Evolutionary conservation across 2,888 invertebrate genomes (phyloP), one percentile per base, ranked within the genome.

Genomic region (Lymantria dispar): DNA sequence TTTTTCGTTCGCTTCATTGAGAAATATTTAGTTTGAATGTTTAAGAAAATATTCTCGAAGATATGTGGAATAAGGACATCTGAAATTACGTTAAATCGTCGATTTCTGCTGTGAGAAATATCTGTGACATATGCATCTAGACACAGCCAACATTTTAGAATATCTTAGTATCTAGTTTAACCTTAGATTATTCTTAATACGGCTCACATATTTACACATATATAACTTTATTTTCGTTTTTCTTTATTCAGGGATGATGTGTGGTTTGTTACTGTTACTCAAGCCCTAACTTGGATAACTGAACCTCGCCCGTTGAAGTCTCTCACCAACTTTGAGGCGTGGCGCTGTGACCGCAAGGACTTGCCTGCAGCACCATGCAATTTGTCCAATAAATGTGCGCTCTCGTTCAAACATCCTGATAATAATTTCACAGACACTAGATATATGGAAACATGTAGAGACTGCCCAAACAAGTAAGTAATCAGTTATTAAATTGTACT

Each of bases 211-310:
- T 15, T 9, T 41, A 15, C 7, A 15, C 1, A 15, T 41, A 41
- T 8, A 22, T 22, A 5, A 22, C 2, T 5, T 22, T 22, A 22
- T 22, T 22, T 22, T 22, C 22, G 1, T 42, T 51, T 47, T 29
- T 43, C 10, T 33, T 44, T 11, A 37, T 87, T 38, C 85, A 97
- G 97, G 62, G 93, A 95, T 47, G 97, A 97, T 78, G 96, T 97
- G 8, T 97, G 96, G 93, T 96, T 96, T 72, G 95, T 97, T 31
- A 97, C 97, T 3, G 93, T 94, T 31, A 97, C 97, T 0, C 97
- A 98, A 91, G 95, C 96, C n/a, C 84, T 98, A 52, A 96, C 96
- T 39, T 98, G 97, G 96, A 96, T 97, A 81, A 97, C 97, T 0
- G 97, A 97, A 70, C 97, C 97, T 0, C 95, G 94, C 72, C 92